Evolutionary conservation across 2,888 invertebrate genomes (phyloP), one percentile per base, ranked within the genome.

Genomic region (Loripinus fragilis): DNA sequence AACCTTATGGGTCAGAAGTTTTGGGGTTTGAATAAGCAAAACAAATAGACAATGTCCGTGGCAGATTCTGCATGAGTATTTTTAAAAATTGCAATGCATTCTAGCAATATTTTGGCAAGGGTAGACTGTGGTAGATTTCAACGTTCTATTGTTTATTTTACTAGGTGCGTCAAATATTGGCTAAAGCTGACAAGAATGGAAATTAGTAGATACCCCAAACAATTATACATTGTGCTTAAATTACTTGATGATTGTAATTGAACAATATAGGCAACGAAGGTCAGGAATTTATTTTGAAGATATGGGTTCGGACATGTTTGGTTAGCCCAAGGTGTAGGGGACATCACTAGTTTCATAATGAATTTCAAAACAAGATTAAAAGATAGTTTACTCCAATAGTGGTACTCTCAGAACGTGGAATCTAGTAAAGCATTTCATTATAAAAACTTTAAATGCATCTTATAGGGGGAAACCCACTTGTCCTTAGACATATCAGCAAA

Each of bases 251-350:
- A 71, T 28, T 20, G 23, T 25, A 52, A 64, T 1, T 45, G 64
- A 48, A 28, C 45, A 12, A 75, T 35, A 25, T 76, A 50, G 76
- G 71, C 52, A 10, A 71, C 48, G 41, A 64, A 66, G 17, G 38
- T 75, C 2, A 75, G 71, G 28, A 52, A 65, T 20, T 8, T 76
- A 10, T 42, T 71, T 12, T 71, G 50, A 33, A 30, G 35, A 64
- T 71, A 76, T 66, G 65, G 66, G 0, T 76, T 50, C 41, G 76
- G 71, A n/a, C 25, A 48, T n/a, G 76, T 50, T 12, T 76, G 71
- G 66, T 50, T 66, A 23, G 23, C 52, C 35, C 71, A 71, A 41
- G 66, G 45, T 0, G 67, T 76, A 17, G 71, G 76, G 23, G 50
- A 76, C 55, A 15, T 5, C 0, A 50, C 71, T 20, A 8, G 35